Evolutionary conservation across 2,113 vertebrate genomes (phyloP), one percentile per base, ranked within the genome.

Genomic region (Corapipo altera): DNA sequence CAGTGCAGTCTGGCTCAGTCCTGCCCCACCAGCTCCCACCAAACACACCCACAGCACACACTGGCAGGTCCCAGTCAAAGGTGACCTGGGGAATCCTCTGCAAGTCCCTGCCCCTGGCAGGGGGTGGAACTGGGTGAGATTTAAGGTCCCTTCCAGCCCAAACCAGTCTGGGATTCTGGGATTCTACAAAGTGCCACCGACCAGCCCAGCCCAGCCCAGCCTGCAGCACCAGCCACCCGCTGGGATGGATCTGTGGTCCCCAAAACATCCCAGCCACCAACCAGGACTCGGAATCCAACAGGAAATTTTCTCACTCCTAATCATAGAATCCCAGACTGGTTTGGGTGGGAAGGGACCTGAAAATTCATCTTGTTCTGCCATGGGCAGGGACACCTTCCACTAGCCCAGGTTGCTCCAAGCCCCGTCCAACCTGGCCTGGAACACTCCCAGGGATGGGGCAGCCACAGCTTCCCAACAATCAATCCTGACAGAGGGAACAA

Each of bases 171-270:
- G 43, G 59, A 54, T 72, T 62, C 32, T 61, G 61, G 30, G 37
- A 43, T 51, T 61, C 39, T 19, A 1, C 17, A 0, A 69, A 83
- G n/a, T 48, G n/a, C 9, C 52, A 75, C 43, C 3, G 1, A 9
- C 19, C n/a, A 79, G 2, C 2, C 4, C 55, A 76, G 2, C 2
- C 4, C 55, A 76, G 71, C 52, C 76, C 78, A 51, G 54, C 8
- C 12, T 20, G 67, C 41, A 66, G 15, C 46, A 33, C 33, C 67
- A 74, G n/a, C 18, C 24, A 22, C 3, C 43, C 43, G 55, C n/a
- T 12, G 3, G 0, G 41, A 39, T 0, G 6, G 30, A 8, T 2
- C 39, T 10, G 39, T 41, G 11, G 39, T 9, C 75, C 71, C 66
- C 67, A 49, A 27, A 76, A 30, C 32, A 22, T 8, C 70, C 35